phyloP scores from a whole-genome alignment of 2,797 vertebrate genomes.

The Eulemur mongoz region DNA sequence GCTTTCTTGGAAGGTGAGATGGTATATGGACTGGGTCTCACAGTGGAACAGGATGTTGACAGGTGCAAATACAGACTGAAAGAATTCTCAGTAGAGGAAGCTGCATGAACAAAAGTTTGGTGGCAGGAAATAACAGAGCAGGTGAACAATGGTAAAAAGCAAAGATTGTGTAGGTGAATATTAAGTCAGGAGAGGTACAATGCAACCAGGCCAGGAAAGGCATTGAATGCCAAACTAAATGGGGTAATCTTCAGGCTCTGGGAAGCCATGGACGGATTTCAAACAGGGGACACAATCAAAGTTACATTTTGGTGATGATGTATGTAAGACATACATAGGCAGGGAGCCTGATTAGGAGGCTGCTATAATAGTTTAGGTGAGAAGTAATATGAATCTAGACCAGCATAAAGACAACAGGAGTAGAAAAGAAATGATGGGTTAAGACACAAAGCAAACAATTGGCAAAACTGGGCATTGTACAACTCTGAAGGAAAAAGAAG shows the following conservation, averaged over 20 bases:
- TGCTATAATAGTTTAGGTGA: neutral
- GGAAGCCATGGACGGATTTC: neutral
- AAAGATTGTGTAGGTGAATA: neutral
- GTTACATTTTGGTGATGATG: neutral
- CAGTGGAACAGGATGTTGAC: neutral
- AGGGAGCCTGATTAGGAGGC: neutral
- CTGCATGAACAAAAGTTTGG: neutral
- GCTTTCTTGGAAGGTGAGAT: neutral
- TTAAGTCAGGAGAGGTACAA: neutral
- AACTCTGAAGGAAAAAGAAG: neutral
- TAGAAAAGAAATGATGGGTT: neutral
- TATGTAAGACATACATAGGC: neutral
- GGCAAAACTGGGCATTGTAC: neutral
- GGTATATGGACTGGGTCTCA: neutral
- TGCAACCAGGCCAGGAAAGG: neutral
- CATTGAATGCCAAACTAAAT: neutral
- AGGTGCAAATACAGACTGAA: neutral
- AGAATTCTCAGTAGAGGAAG: slow-evolving; percentile 33
- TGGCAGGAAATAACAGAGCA: slow-evolving; percentile 7
- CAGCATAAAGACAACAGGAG: neutral
- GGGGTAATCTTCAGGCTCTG: neutral
- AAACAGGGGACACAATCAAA: neutral
- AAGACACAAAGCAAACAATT: neutral
- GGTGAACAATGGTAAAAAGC: neutral
- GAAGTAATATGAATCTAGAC: slow-evolving; percentile 14